Evolutionary conservation across 2,797 vertebrate genomes (phyloP).

Genomic region (Lagorchestes hirsutus): DNA sequence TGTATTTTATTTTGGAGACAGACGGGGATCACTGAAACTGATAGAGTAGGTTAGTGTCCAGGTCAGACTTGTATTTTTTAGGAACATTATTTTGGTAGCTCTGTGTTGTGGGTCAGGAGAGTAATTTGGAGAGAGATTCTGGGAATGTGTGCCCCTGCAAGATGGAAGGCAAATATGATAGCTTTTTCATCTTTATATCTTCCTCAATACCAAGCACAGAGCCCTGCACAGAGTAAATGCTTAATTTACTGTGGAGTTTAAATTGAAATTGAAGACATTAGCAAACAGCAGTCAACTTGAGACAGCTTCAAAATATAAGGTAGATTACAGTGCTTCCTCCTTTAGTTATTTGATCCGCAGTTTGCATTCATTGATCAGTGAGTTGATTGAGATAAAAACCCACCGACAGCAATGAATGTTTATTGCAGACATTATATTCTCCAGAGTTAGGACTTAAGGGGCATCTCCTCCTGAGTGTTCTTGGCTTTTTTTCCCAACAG

Average conservation of each 20-base stretch:
- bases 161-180: background rate
- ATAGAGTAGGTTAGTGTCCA: background rate
- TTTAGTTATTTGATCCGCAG: constrained; percentile 93
- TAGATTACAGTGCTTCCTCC: constrained; percentile 15
- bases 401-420: constrained; percentile 99
- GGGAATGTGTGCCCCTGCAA: background rate
- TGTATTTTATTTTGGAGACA: background rate
- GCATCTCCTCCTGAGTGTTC: background rate
- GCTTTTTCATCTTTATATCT: background rate
- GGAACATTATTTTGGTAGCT: background rate
- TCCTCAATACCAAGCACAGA: background rate
- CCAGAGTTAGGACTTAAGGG: background rate
- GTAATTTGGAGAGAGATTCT: background rate
- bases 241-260: background rate
- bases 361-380: constrained; percentile 99
- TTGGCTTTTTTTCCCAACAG: constrained; percentile 60
- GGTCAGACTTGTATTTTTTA: background rate
- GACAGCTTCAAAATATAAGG: background rate
- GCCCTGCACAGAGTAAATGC: background rate
- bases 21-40: background rate
- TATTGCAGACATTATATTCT: constrained; percentile 95
- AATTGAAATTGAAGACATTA: background rate
- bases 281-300: background rate
- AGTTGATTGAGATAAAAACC: constrained; percentile 94
- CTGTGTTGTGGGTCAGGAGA: background rate